A percentile compares a stretch with the other conserved stretches of the same genome.
These are phyloP conservation scores for Spicauda simplicius DNA, from an alignment of 2,888 invertebrate species.

Conservation along the genomic window DNA sequence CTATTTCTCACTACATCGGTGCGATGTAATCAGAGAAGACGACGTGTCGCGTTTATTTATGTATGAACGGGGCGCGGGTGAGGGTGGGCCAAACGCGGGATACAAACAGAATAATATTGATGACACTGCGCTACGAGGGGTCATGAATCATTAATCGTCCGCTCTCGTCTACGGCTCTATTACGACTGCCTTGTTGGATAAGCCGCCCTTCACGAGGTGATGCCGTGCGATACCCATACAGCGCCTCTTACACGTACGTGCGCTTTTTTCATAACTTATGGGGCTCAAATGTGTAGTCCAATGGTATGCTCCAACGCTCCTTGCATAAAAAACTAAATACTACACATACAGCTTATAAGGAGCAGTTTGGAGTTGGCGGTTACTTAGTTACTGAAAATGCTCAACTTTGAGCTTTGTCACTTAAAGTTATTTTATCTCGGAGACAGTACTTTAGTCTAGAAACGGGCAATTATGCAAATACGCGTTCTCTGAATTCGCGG, in stretches of 20 bases:
- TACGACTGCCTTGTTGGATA: constrained; percentile 80
- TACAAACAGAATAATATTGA: constrained; percentile 86
- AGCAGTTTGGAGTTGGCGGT: not conserved
- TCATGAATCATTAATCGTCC: constrained; percentile 85
- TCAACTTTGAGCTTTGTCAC: constrained; percentile 12
- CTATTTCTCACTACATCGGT: constrained; percentile 85
- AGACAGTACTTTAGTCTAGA: constrained; percentile 23
- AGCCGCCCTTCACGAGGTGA: constrained; percentile 76
- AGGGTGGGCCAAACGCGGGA: constrained; percentile 81
- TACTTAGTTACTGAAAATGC: constrained; percentile 5
- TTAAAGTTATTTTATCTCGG: constrained; percentile 1
- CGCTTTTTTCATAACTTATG: constrained; percentile 55
- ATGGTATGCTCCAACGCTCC: not conserved
- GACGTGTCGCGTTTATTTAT: constrained; percentile 85
- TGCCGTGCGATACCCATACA: constrained; percentile 48
- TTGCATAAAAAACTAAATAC: not conserved
- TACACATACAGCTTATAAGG: not conserved
- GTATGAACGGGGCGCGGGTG: constrained; percentile 82
- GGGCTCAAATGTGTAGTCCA: constrained; percentile 10
- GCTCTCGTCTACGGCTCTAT: constrained; percentile 83
- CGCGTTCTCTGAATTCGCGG: constrained; percentile 14
- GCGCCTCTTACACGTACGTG: constrained; percentile 49
- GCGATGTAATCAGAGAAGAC: constrained; percentile 85
- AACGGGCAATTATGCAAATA: constrained; percentile 26
- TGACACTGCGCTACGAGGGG: constrained; percentile 84